These are phyloP conservation scores for Synodontis membranacea DNA, from an alignment of 2,113 vertebrate genomes.

Conservation along the genomic window DNA sequence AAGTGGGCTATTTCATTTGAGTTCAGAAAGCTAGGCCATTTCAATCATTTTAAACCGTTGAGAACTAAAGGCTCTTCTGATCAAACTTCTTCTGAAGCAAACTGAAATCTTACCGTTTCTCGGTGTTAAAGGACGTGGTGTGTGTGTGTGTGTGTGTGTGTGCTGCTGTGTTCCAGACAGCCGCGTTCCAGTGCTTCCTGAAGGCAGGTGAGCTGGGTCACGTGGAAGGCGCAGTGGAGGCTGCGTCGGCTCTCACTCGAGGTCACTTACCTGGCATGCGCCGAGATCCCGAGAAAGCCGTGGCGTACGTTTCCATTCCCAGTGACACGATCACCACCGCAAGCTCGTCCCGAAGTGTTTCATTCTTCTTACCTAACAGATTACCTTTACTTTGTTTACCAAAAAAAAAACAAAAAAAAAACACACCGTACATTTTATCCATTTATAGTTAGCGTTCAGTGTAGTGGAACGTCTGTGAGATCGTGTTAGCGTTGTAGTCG, in stretches of 20 bases:
- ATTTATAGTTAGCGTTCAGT: background rate
- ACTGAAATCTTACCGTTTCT: background rate
- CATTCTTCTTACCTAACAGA: background rate
- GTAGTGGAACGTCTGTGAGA: background rate
- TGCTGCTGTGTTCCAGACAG: constrained; percentile 74
- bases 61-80: background rate
- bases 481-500: background rate
- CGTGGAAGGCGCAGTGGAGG: constrained; percentile 77
- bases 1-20: background rate
- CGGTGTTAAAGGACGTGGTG: constrained; percentile 4
- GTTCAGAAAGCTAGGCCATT: background rate
- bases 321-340: background rate
- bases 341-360: background rate
- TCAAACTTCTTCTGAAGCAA: no score
- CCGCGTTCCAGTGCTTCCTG: constrained; percentile 82
- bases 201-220: constrained; percentile 85
- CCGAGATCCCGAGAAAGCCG: constrained; percentile 80
- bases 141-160: constrained; percentile 15
- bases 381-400: background rate
- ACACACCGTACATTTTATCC: background rate
- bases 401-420: background rate
- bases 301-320: constrained; percentile 72
- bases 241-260: constrained; percentile 81
- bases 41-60: background rate
- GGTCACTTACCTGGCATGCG: constrained; percentile 80